Evolutionary conservation across 2,113 vertebrate species (phyloP).

Genomic region (Tinamus guttatus): DNA sequence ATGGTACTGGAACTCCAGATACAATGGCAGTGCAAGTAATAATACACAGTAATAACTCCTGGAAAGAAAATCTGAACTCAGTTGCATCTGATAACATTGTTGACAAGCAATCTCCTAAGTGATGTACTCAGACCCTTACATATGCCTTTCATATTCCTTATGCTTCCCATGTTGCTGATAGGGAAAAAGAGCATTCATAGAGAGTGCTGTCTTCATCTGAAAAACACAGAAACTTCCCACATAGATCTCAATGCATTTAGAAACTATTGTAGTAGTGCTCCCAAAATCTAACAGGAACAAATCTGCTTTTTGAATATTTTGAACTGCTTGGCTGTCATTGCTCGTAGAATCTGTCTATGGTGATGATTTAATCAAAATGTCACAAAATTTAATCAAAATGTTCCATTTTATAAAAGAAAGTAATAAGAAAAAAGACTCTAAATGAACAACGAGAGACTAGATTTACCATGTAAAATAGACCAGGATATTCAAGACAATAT

Average conservation of each 20-base stretch:
- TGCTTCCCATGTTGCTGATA: background rate
- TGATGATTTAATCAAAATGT: background rate
- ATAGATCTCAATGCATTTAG: background rate
- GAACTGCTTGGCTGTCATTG: background rate
- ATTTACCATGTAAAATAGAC: background rate
- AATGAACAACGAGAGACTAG: background rate
- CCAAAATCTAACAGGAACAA: background rate
- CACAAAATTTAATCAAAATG: no score
- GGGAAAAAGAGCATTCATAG: background rate
- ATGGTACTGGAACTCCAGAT: background rate
- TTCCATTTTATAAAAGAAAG: background rate
- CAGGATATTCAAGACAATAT: background rate
- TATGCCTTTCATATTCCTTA: background rate
- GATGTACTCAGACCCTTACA: background rate
- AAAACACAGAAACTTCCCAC: background rate
- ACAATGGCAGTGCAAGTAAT: background rate
- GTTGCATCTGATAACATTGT: background rate
- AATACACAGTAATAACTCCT: background rate
- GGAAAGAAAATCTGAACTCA: background rate
- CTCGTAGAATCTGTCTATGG: background rate
- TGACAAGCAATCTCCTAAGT: background rate
- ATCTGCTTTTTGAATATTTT: background rate
- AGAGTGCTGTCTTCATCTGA: background rate
- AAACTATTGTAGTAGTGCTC: background rate
- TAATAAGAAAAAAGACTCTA: background rate